Evolutionary conservation across 2,888 invertebrate genomes (phyloP), one percentile per base, ranked within the genome.

Genomic region (Mycalesis mineus): DNA sequence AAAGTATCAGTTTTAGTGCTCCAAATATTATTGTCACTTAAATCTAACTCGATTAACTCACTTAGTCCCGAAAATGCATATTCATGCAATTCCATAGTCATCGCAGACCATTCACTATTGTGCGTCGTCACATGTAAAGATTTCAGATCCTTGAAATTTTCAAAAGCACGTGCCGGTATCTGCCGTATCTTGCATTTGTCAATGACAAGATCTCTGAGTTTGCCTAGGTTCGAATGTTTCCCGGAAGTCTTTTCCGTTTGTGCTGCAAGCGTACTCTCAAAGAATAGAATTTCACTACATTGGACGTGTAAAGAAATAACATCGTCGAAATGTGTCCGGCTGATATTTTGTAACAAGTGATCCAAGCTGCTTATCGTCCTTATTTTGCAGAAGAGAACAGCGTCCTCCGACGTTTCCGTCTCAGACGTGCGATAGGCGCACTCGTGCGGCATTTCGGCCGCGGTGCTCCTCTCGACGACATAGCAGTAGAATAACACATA

Each of bases 1-100:
- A 95, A 93, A 61, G 92, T 91, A 70, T 94, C 93, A 36, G 91
- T 88, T 64, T 95, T 95, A 57, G 94, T 88, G 64, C 91, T 93
- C 94, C 95, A 94, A 62, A 95, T 93, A 77, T 95, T 94, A 85
- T 95, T 95, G 74, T 93, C 93, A 65, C 92, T 93, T 56, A 95
- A 83, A 80, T 95, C 92, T 66, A 95, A 90, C 70, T 91, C 91
- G 62, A 92, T 90, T 54, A 95, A 88, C 79, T 93, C 93, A 60
- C 91, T 91, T 69, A 95, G 84, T 36, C 94, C 92, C 59, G 92
- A 83, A 65, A 95, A 92, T 62, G 94, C 93, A 72, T 93, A 93
- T 49, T 93, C 91, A 71, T 93, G 91, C 55, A 95, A 77, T 69
- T 95, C 94, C 84, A 95, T 90, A 67, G 93, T 93, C 92, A 94